These are phyloP conservation scores for Mesocricetus auratus DNA, from an alignment of 2,113 vertebrate genomes.

Conservation along the genomic window DNA sequence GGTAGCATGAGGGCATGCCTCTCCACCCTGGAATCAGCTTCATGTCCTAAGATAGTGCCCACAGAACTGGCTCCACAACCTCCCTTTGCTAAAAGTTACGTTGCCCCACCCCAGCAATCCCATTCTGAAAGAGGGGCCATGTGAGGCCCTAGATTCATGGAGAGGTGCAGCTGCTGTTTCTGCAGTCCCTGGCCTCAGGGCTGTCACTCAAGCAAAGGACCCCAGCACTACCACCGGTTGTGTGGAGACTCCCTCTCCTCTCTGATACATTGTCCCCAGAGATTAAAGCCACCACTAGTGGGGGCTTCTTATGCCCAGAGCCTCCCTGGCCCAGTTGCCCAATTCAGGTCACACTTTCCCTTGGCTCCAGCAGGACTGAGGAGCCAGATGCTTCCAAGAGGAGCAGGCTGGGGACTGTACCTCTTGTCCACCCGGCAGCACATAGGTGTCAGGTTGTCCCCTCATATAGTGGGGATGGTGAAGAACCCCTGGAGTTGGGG, in stretches of 20 bases:
- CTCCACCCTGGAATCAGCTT: not conserved
- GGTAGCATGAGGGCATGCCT: not conserved
- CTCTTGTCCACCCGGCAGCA: not conserved
- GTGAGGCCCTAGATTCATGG: not conserved
- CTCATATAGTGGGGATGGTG: not conserved
- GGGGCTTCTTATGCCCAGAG: not conserved
- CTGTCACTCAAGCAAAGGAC: not conserved
- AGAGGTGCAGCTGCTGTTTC: not conserved
- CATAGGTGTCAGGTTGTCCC: not conserved
- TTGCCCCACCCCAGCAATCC: not conserved
- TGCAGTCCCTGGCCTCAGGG: not conserved
- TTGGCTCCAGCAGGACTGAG: not conserved
- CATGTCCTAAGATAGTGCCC: not conserved
- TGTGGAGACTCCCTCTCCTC: not conserved
- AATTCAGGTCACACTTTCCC: not conserved
- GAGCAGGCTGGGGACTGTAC: not conserved
- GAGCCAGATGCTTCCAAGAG: not conserved
- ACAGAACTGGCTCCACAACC: not conserved
- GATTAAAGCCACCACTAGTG: not conserved
- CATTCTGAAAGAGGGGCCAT: not conserved
- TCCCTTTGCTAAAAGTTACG: not conserved
- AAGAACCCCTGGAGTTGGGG: not conserved
- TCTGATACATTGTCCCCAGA: not conserved
- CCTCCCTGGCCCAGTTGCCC: not conserved
- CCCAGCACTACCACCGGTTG: not conserved